phyloP scores from a whole-genome alignment of 2,797 vertebrate genomes.

The Pampus argenteus region DNA sequence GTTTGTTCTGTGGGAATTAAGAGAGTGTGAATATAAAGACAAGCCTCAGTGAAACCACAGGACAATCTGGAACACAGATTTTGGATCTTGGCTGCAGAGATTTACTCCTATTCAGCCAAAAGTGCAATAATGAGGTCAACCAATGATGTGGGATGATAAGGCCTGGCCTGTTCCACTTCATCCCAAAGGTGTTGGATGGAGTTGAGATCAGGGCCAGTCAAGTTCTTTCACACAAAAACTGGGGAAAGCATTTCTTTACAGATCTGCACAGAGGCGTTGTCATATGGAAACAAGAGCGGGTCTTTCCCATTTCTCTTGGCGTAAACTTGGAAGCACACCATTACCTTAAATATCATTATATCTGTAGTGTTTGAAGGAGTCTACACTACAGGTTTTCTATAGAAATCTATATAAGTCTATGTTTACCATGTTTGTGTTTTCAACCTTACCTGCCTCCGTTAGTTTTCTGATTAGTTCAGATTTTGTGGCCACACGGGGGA shows the following conservation, averaged over 20 bases:
- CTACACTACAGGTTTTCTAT: too few relatives aligned
- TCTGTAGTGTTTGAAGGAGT: too few relatives aligned
- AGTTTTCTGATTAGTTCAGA: too few relatives aligned
- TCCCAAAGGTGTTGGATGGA: not conserved
- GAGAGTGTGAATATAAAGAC: not conserved
- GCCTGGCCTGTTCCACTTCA: not conserved
- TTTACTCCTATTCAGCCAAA: not conserved
- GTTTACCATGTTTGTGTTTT: not conserved
- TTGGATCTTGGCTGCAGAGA: not conserved
- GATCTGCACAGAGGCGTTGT: not conserved
- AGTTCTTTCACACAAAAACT: not conserved
- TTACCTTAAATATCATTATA: too few relatives aligned
- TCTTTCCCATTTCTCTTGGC: too few relatives aligned
- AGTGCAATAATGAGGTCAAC: not conserved
- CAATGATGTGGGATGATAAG: not conserved
- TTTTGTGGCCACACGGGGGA: too few relatives aligned
- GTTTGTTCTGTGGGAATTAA: constrained; percentile 2
- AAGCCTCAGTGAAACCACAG: not conserved
- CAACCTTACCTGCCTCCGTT: not conserved
- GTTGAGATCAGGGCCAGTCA: not conserved
- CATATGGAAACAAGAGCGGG: too few relatives aligned
- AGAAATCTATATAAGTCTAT: too few relatives aligned
- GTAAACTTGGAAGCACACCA: too few relatives aligned
- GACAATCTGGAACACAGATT: not conserved
- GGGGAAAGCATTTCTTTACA: not conserved